phyloP scores from a whole-genome alignment of 2,797 vertebrate species.

The Gorsachius magnificus region DNA sequence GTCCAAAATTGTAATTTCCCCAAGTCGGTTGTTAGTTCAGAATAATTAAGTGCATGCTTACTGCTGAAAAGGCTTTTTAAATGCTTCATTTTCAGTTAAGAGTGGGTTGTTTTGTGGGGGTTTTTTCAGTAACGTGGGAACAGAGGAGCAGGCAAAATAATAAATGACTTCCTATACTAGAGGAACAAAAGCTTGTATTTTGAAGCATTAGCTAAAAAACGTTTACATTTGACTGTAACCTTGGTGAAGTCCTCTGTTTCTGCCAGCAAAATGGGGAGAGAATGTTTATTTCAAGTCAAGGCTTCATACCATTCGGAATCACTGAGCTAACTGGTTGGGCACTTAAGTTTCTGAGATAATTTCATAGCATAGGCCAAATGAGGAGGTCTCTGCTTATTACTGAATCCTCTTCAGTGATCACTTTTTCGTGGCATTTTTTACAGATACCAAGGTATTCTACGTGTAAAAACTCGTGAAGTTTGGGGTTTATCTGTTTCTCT shows the following conservation, averaged over 20 bases:
- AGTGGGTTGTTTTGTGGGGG: background rate
- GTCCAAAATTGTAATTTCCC: background rate
- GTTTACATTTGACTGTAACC: background rate
- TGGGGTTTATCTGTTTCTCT: background rate
- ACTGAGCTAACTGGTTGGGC: background rate
- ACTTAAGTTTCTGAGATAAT: background rate
- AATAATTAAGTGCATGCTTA: background rate
- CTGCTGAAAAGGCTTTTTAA: background rate
- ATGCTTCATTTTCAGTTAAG: background rate
- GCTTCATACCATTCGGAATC: background rate
- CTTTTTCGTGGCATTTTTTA: background rate
- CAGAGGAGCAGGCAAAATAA: background rate
- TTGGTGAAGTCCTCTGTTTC: background rate
- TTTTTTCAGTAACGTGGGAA: background rate
- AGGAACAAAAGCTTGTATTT: constrained; percentile 4
- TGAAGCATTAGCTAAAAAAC: background rate
- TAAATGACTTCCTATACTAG: background rate
- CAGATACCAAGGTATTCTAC: background rate
- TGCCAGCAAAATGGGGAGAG: background rate
- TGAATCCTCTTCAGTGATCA: background rate
- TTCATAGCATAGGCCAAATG: background rate
- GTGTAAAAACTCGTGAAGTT: background rate
- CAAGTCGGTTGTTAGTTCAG: background rate
- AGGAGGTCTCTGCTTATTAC: background rate
- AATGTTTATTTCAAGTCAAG: constrained; percentile 8